Evolutionary conservation across 1,140 invertebrate genomes (phyloP), one percentile per base, ranked within the genome.

Genomic region (Littorina saxatilis): DNA sequence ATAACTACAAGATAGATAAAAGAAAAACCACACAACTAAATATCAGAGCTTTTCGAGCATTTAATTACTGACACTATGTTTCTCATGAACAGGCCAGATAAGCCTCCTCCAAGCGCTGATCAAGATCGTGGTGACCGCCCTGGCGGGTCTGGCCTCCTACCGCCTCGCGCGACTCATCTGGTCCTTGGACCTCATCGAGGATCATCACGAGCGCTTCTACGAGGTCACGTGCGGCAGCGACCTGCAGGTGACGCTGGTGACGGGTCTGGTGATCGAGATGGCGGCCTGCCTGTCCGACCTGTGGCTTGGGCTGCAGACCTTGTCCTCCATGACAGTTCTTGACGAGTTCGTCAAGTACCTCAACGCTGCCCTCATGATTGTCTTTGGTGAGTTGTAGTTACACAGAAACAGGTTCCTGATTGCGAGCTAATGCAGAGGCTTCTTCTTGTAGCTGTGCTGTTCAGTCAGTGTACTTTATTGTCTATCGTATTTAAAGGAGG

Each of bases 81-180:
- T n/a, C n/a, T n/a, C n/a, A n/a, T n/a, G n/a, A n/a, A n/a, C n/a
- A 55, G 50, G 58, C 35, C 55, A 88, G 61, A 85, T 88, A 20
- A 47, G 80, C 5, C 29, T 82, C 2, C 39, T 63, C 3, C 83
- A 79, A 23, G 90, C 89, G 11, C 17, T 83, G 15, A 0, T 86
- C 1, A 87, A 87, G 75, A 87, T 91, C 13, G 39, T 84, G 0
- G 72, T 89, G 1, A 89, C 89, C 72, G 83, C 86, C 13, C 61
- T 88, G 20, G 90, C 87, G 5, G 90, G 89, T 23, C 80, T 89
- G 5, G 88, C 89, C 9, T 90, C 90, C 11, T 91, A 91, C 58
- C 81, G 85, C 27, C 86, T 90, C 68, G 90, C 90, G 0, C 80
- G 84, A 70, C 74, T 87, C 75, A 83, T 91, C 3, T 91, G 90